Evolutionary conservation across 2,888 invertebrate genomes (phyloP), one percentile per base, ranked within the genome.

Genomic region (Rhamnusium bicolor): DNA sequence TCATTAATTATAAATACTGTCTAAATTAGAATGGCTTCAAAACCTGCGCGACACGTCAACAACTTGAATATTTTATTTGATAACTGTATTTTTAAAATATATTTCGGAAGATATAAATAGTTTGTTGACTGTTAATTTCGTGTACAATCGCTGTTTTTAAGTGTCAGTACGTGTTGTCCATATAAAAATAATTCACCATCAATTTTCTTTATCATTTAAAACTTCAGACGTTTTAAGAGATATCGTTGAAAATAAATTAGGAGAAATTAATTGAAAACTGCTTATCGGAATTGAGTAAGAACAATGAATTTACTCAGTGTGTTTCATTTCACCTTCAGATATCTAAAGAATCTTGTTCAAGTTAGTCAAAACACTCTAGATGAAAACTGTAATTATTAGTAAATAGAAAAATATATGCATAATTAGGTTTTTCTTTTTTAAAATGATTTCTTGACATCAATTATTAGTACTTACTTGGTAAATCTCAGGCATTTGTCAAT

Each of bases 141-240:
- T 29, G 53, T 32, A 19, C 19, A 21, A 29, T 32, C 53, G 32
- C 53, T 53, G 65, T 53, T 65, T n/a, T n/a, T 53, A 65, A 65
- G 53, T 19, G 65, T 19, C 65, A 53, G 65, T 65, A 40, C 65
- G 65, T 65, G 65, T 53, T 65, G 32, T 53, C 65, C 51, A 32
- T 32, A 53, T 19, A 51, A 65, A 65, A 62, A 62, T 32, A 53
- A 53, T n/a, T 18, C n/a, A 53, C 29, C 29, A 65, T 12, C 32
- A 65, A 53, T 32, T 53, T 51, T 53, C 53, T 32, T 58, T 58
- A 58, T 32, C 29, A 16, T 16, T 32, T 58, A 32, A 32, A 32
- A 58, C 2, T 12, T 10, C 32, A 58, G 32, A 58, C 32, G 2
- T 4, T 40, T 40, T 40, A n/a, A 58, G 19, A 32, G 32, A 58